Conservation (phyloP, 1,140 invertebrate genomes). For the Drosophila miranda region DNA sequence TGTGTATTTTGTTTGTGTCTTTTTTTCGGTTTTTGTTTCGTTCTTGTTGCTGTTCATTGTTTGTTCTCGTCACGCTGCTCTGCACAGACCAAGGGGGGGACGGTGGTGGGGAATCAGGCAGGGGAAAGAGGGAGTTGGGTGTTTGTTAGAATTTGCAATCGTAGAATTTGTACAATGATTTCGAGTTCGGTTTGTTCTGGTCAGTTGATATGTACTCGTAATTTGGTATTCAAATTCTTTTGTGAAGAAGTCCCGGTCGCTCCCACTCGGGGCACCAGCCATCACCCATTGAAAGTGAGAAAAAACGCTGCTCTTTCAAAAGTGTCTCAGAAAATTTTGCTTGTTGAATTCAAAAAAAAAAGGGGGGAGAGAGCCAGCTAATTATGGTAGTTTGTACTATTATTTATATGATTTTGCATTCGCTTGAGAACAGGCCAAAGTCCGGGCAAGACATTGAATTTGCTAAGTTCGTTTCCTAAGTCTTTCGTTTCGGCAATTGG, state of each 20-base stretch:
- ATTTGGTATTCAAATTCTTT: constrained; percentile 55
- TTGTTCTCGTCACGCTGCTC: constrained; percentile 76
- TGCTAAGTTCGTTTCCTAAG: constrained; percentile 68
- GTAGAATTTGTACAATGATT: constrained; percentile 36
- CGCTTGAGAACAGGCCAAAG: no score
- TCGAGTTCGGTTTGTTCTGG: constrained; percentile 31
- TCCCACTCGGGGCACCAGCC: background rate
- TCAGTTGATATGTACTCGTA: constrained; percentile 35
- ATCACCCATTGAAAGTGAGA: no score
- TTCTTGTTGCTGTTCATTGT: constrained; percentile 49
- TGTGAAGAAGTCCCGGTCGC: constrained; percentile 15
- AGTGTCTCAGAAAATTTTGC: no score
- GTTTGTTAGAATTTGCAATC: constrained; percentile 43
- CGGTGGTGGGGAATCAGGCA: background rate
- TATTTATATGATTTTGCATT: no score
- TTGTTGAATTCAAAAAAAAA: no score
- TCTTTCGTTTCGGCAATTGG: constrained; percentile 51
- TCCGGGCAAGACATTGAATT: no score
- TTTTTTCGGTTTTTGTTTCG: constrained; percentile 5
- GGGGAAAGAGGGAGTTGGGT: constrained; percentile 5
- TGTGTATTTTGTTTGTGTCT: constrained; percentile 28
- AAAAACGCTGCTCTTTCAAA: no score
- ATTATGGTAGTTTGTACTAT: no score
- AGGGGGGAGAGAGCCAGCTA: no score
- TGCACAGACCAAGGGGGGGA: constrained; percentile 32